Base-by-base conservation (phyloP, 2,888 invertebrate species). In the Rhagonycha lutea region DNA sequence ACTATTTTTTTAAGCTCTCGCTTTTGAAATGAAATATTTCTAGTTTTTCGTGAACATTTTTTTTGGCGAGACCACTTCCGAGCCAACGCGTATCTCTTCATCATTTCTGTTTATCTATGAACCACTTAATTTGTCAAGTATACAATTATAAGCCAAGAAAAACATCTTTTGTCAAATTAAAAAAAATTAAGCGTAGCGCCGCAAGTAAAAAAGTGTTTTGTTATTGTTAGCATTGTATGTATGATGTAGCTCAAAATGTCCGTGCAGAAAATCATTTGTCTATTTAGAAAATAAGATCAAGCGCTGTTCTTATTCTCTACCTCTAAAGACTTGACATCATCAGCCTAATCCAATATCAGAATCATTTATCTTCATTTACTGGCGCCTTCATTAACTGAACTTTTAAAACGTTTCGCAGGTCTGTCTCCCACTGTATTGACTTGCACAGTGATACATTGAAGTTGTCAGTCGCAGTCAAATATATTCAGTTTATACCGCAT, bases 301-400 rank as follows among this genome's bases (percentile, higher is more conserved):
- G 62, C n/a, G 68, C 47, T 62, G 70, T 69, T 75, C 69, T 69
- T 72, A 68, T 63, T 26, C 65, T 72, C 61, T 78, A 78, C 75
- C 75, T 65, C 63, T 75, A 75, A 75, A 75, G 75, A 69, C 71
- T 75, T 69, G 73, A 78, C 76, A 76, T 76, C 76, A 78, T 76
- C 78, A 76, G 69, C 85, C 86, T 88, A 88, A 88, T 88, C 88
- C 87, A 88, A 88, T 88, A 88, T 87, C 86, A 80, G 84, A 84
- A 87, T 84, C 87, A 88, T 88, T 88, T 88, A 88, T 88, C 88
- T 88, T 88, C 88, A 88, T 88, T 88, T 88, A 86, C 84, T 82
- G 85, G 83, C 86, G 86, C 86, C 87, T 87, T 88, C 88, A 88
- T 88, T 88, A 88, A 87, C 85, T 86, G 79, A 82, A 86, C 86